These are phyloP conservation scores for Loriculus beryllinus DNA, from an alignment of 2,797 vertebrate genomes.

Conservation along the genomic window DNA sequence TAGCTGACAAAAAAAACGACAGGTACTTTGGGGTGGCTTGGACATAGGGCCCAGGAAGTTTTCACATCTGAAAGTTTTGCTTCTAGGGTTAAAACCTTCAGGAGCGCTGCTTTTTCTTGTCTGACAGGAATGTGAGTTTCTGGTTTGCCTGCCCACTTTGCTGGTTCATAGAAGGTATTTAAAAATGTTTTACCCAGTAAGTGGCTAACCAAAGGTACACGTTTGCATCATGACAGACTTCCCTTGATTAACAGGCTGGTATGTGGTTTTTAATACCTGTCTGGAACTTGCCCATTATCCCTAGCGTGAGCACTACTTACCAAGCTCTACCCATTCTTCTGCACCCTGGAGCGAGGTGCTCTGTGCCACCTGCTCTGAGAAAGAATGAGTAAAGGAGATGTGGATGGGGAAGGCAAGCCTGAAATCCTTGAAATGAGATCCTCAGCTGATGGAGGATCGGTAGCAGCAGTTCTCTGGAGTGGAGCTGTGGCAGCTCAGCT, in stretches of 20 bases:
- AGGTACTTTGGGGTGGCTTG: neutral
- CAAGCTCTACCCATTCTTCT: neutral
- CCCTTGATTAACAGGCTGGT: neutral
- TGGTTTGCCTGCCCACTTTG: neutral
- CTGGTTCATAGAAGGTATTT: neutral
- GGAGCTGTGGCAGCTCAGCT: neutral
- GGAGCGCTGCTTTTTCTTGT: neutral
- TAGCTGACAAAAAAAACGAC: neutral
- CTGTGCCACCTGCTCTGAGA: neutral
- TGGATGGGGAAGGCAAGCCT: neutral
- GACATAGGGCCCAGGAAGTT: neutral
- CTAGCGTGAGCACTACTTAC: neutral
- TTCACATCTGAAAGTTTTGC: neutral
- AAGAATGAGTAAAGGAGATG: neutral
- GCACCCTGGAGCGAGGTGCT: neutral
- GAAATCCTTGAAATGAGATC: neutral
- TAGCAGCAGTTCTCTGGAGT: neutral
- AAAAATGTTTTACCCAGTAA: neutral
- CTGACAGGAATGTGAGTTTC: neutral
- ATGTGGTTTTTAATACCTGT: neutral
- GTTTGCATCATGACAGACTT: neutral
- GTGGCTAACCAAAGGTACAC: neutral
- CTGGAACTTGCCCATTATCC: neutral
- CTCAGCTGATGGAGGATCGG: neutral
- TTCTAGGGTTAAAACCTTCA: neutral